These are phyloP conservation scores for Sesia bembeciformis DNA, from an alignment of 2,888 invertebrate species.

Conservation along the genomic window DNA sequence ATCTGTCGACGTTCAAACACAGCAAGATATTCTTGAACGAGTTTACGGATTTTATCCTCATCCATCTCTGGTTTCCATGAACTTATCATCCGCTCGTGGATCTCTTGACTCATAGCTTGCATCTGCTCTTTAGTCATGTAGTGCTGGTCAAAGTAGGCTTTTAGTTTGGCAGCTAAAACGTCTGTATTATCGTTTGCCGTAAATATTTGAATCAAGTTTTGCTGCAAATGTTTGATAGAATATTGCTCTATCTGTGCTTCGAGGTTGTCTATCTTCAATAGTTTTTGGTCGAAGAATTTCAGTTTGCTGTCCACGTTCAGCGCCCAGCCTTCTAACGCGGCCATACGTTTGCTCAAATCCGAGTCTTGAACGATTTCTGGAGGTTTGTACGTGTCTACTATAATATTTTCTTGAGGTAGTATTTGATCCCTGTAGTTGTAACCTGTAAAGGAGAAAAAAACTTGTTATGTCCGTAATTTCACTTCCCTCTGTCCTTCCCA, in stretches of 20 bases:
- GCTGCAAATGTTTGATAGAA: constrained; percentile 69
- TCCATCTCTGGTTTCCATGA: constrained; percentile 70
- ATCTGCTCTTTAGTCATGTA: constrained; percentile 78
- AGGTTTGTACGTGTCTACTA: constrained; percentile 39
- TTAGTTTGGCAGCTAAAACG: constrained; percentile 64
- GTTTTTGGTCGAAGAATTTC: constrained; percentile 68
- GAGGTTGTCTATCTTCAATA: constrained; percentile 60
- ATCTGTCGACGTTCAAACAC: constrained; percentile 63
- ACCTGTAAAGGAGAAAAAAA: constrained; percentile 35
- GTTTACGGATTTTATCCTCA: constrained; percentile 55
- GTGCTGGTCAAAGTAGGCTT: constrained; percentile 73
- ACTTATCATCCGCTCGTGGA: constrained; percentile 46
- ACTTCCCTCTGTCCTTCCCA: constrained; percentile 64
- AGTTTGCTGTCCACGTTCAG: constrained; percentile 68
- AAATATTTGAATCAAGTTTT: constrained; percentile 70
- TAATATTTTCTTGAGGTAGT: constrained; percentile 21
- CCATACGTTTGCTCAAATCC: constrained; percentile 44
- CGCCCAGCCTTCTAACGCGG: constrained; percentile 62
- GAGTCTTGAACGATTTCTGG: constrained; percentile 42
- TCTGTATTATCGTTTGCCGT: constrained; percentile 52
- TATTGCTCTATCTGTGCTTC: constrained; percentile 65
- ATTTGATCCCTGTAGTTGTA: constrained; percentile 37
- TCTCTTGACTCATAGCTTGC: constrained; percentile 56
- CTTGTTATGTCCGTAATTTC: constrained; percentile 6
- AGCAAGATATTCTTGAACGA: constrained; percentile 57